Conservation (phyloP, 2,888 invertebrate species). For the Trypoxylon attenuatum region DNA sequence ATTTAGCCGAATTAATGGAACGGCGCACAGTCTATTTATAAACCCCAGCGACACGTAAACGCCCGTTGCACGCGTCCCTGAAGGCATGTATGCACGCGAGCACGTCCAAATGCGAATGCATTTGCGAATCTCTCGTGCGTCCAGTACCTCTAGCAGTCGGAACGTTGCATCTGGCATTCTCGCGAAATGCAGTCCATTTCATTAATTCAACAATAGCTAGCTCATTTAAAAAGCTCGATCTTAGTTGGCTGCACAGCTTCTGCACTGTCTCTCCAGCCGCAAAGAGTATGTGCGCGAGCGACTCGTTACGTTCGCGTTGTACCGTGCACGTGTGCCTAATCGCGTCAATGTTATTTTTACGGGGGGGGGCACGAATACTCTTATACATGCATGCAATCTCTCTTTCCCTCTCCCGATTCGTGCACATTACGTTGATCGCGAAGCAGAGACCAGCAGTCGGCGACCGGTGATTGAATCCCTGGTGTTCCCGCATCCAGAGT, state of each 20-base stretch:
- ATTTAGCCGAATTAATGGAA: slow-evolving; percentile 33
- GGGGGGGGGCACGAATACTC: background rate
- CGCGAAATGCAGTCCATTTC: too few relatives aligned
- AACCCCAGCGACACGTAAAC: slow-evolving; percentile 13
- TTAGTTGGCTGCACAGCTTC: too few relatives aligned
- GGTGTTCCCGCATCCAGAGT: slow-evolving; percentile 11
- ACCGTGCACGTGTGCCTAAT: background rate
- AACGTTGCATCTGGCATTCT: slow-evolving; percentile 3
- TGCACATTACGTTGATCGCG: background rate
- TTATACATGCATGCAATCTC: background rate
- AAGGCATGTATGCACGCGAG: background rate
- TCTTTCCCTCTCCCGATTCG: background rate
- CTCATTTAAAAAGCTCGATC: slow-evolving; percentile 37
- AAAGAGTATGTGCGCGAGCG: background rate
- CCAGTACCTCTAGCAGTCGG: background rate
- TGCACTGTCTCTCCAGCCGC: slow-evolving; percentile 17
- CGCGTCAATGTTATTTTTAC: background rate
- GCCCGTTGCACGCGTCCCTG: slow-evolving; percentile 1
- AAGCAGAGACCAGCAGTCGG: slow-evolving; percentile 23
- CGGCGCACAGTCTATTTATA: slow-evolving; percentile 45
- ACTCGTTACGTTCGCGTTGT: background rate
- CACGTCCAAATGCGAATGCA: slow-evolving; percentile 4
- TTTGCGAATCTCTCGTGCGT: slow-evolving; percentile 22
- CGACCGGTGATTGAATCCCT: slow-evolving; percentile 17
- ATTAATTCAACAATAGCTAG: slow-evolving; percentile 20